Base-by-base conservation (phyloP, 2,113 vertebrate species). In the Pitta sordida region DNA sequence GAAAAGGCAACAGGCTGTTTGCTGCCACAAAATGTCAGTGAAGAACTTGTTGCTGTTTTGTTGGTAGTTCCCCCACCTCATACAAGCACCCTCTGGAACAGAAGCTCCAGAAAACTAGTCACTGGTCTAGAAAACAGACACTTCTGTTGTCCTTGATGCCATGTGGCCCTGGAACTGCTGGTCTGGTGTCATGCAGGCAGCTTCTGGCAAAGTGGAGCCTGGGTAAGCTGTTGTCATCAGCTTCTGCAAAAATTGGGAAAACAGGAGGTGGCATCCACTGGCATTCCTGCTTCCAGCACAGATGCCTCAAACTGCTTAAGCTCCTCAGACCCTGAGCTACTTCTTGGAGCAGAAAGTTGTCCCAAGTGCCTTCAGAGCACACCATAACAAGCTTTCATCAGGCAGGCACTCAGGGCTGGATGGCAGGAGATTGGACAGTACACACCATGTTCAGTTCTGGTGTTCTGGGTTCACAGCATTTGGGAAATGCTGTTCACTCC, bases 161-260 rank as follows among this genome's bases (percentile, higher is more conserved):
- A 59, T 1, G 0, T 4, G 7, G 7, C 16, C 41, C 62, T 44
- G 17, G 48, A 62, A 52, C 23, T 2, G 2, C 20, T 63, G 48
- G 52, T 29, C n/a, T 65, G 29, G 24, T 41, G 26, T 39, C 2
- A 3, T 5, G 23, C 62, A 53, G 49, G 41, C 53, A 51, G 29
- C 29, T 39, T 41, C 36, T 41, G 32, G 34, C 32, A 59, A 20
- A 29, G 8, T 48, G 17, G 20, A 68, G 43, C 15, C 37, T n/a
- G 29, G 10, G 13, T 18, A 58, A 88, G 48, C 58, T 46, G 46
- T 5, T 73, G 13, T 37, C 49, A n/a, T 10, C 39, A 79, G 37
- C 51, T 64, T 30, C 23, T 59, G 34, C 13, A 60, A 77, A 77
- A 36, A 43, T 24, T 12, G 11, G 19, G 7, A 15, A 86, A 36